Base-by-base conservation (phyloP, 2,797 vertebrate species). In the Channallabes apus region DNA sequence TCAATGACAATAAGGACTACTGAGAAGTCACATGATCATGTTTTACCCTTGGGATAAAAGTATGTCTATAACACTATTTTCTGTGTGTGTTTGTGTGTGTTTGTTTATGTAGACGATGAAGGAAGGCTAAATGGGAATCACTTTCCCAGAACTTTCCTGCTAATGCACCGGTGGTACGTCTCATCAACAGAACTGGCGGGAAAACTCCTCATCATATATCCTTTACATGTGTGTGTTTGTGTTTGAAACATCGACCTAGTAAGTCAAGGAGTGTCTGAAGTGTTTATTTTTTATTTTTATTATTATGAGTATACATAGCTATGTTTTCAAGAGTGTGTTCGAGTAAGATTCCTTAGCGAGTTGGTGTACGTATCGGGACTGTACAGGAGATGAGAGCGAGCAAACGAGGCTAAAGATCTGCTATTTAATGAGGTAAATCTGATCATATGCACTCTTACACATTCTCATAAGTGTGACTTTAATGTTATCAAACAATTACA, bases 161-260 rank as follows among this genome's bases (percentile, higher is more conserved):
- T 99, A 93, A 99, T 99, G 97, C 98, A 99, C 87, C 96, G 95
- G 20, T 99, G 98, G 98, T 99, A 99, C 87, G 91, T 98, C 86
- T 95, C 96, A 80, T 99, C 98, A 2, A 95, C 97, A 32, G 97
- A 99, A 90, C 90, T 99, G 88, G 97, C 96, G 7, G 94, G 94
- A 90, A 99, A 98, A 91, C 96, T 99, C 83, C 94, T 98, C 81
- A 93, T 95, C 89, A 96, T 95, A 99, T 99, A 99, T 99, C 98
- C 96, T 95, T 95, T 82, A 77, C 61, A 20, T n/a, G 38, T 68
- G 59, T 71, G 35, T 71, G 69, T 72, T 22, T 72, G 69, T n/a
- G 22, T 46, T 38, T n/a, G 38, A 41, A 11, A 41, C 46, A 51
- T 51, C 2, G 11, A 51, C 46, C 46, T 61, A 61, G 20, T 61